Evolutionary conservation across 64 coral and sea anemone species (phyloP), one percentile per base, ranked within the genome.

Genomic region (Acropora yongei): DNA sequence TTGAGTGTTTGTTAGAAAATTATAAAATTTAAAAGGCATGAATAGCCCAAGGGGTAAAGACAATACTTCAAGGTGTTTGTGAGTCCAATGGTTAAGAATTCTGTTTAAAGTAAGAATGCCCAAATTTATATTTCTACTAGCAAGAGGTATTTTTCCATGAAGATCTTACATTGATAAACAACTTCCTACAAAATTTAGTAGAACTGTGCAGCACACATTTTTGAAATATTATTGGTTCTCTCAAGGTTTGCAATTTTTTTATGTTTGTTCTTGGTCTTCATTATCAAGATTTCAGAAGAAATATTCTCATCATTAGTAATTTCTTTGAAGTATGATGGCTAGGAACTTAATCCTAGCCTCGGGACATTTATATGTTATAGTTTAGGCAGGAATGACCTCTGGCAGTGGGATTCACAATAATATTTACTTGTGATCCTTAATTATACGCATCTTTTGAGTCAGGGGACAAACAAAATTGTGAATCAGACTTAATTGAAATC

Each of bases 141-240:
- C 55, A 16, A 41, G 78, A 82, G 79, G 55, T 82, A 82, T 82
- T 82, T 82, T 82, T 82, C 55, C 65, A 82, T 57, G 39, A 12
- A 82, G 13, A 42, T 63, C 79, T 63, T 57, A 65, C 5, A 57
- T 16, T 63, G 1, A 44, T 63, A 30, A 20, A 13, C 40, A 82
- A 61, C 30, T 3, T 61, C 42, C 17, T 11, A 9, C 40, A 5
- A 65, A 4, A 48, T 49, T 49, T 5, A 48, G 5, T 9, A 18
- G 12, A 5, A 48, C 4, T 45, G 39, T 82, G 18, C 43, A 12
- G 44, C 13, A 63, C 18, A 63, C 10, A 41, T 82, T 63, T 82
- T 82, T 61, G 30, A 16, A 66, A 82, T 30, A 30, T 55, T 63
- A 65, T 82, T 82, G 3, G 39, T 55, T 44, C 12, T 71, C 2